phyloP scores from a whole-genome alignment of 2,888 invertebrate species.

The Platycnemis pennipes region DNA sequence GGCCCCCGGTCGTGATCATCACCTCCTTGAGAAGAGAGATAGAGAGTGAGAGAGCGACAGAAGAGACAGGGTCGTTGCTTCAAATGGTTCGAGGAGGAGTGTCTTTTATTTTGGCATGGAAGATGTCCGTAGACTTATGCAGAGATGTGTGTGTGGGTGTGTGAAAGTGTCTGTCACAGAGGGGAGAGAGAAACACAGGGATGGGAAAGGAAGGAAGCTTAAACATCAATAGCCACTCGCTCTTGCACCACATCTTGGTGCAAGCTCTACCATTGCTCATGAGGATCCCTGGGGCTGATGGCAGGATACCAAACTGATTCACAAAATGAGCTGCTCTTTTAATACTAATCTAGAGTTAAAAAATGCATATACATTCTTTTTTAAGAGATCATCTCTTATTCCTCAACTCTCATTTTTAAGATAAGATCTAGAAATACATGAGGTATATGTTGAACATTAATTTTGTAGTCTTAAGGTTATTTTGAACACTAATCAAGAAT shows the following conservation, averaged over 20 bases:
- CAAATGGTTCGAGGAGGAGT: background rate
- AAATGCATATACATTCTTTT: background rate
- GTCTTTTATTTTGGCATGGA: too few relatives aligned
- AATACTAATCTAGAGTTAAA: background rate
- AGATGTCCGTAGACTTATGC: background rate
- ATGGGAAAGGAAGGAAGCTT: slow-evolving; percentile 34
- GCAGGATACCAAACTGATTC: background rate
- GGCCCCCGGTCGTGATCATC: slow-evolving; percentile 72
- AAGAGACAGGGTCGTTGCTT: slow-evolving; percentile 21
- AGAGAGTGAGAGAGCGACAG: slow-evolving; percentile 78
- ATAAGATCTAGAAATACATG: background rate
- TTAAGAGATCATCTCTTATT: background rate
- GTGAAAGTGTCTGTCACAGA: background rate
- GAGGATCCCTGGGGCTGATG: slow-evolving; percentile 45
- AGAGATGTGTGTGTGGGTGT: background rate
- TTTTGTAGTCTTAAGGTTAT: background rate
- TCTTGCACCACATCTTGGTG: slow-evolving; percentile 42
- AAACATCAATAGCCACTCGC: slow-evolving; percentile 66
- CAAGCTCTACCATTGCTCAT: slow-evolving; percentile 51
- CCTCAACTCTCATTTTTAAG: background rate
- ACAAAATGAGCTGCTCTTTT: background rate
- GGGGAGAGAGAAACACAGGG: background rate
- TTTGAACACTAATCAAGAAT: background rate
- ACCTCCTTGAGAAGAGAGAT: slow-evolving; percentile 77
- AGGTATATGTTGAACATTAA: background rate